Base-by-base conservation (phyloP, 1,140 invertebrate genomes). In the Dreissena polymorpha region DNA sequence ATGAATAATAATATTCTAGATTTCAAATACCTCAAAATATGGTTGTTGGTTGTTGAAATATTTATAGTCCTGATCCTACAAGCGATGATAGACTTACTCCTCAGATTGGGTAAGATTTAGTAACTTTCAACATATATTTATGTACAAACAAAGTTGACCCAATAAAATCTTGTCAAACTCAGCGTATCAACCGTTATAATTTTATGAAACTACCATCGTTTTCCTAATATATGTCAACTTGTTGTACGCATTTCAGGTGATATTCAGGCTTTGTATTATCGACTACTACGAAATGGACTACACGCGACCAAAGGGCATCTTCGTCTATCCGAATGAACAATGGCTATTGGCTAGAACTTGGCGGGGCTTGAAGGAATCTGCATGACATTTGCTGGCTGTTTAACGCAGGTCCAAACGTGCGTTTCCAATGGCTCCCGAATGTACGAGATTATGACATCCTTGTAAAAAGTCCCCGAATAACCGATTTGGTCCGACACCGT, bases 311-410 rank as follows among this genome's bases (percentile, higher is more conserved):
- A 83, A 71, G 25, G 82, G 82, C 0, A 75, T 50, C 0, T 91
- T 94, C 29, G 53, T 74, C 0, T 95, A 95, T 89, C 95, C 95
- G 0, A 65, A 85, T 95, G 95, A 95, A 94, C 95, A 0, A 90
- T 95, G 18, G 81, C 67, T 2, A 77, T 95, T 13, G 95, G 95
- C 3, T 95, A 95, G 95, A 79, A 87, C 12, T 93, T 94, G 50
- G 95, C 94, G 67, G 76, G 92, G 0, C 85, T 93, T 16, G 95
- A 95, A 10, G 94, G 95, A 77, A 84, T 94, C 0, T 94, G 92
- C 75, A 95, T 95, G 83, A 95, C 95, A 86, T 94, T 10, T 94
- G 95, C 77, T 91, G 93, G 7, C 64, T 95, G 10, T 95, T 93
- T 86, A 91, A 92, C 49, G 85, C 94, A 55, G 85, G 91, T 25